Base-by-base conservation (phyloP, 2,888 invertebrate genomes). In the Hylaea fasciaria region DNA sequence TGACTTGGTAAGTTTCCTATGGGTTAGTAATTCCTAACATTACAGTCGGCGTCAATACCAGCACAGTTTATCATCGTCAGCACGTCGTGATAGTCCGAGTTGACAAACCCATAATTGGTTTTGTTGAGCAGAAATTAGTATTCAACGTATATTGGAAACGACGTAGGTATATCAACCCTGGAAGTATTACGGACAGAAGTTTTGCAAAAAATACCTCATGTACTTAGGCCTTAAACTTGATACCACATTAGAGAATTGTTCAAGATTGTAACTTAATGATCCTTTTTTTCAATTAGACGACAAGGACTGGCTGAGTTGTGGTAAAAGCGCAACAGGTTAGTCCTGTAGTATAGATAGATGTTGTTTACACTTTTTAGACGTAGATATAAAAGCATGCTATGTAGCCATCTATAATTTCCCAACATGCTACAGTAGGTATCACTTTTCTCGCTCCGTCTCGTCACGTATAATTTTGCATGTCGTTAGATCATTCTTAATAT, bases 231-330 rank as follows among this genome's bases (percentile, higher is more conserved):
- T 37, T 10, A 12, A 12, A 37, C 12, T 22, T 22, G 22, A 2
- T 2, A 3, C 22, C 22, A 3, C 22, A 22, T 22, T 22, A 22
- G 5, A 2, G 22, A 22, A 22, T 3, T 22, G 22, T 22, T n/a
- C 35, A 32, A 43, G 17, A 35, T 44, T 47, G 29, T 49, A 16
- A 50, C 50, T 56, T 10, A 62, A 44, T 29, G 46, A 28, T 43
- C 49, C 50, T 56, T 62, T 66, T 43, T 57, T 57, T 62, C 77
- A 74, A 83, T 79, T 86, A 92, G 91, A 92, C 85, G 92, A 92
- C 91, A 91, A 92, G 90, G 92, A 92, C 80, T 92, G 92, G 91
- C 82, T 91, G 87, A 87, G 84, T 90, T 91, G 90, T 88, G 91
- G 91, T 82, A 92, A 91, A 89, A 81, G 81, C 80, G 85, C 84